Evolutionary conservation across 2,888 invertebrate genomes (phyloP).

Genomic region (Lingula anatina): DNA sequence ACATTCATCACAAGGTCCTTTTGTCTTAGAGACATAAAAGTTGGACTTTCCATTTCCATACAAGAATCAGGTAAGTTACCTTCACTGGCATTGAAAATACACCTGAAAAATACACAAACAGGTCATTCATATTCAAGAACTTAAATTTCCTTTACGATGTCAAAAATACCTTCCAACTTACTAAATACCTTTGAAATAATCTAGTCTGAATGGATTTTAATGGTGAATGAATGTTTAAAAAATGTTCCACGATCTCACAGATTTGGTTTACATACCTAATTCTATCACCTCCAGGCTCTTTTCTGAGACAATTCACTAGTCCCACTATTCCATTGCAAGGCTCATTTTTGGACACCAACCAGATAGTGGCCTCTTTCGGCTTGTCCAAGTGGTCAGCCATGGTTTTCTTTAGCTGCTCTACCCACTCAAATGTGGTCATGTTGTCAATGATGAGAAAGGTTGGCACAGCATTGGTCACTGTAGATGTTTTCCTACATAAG

Average conservation of each 20-base stretch:
- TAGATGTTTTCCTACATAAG: conserved; percentile 60
- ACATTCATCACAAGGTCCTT: conserved; percentile 85
- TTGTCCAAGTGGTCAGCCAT: conserved; percentile 63
- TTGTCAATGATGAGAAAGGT: too few species aligned
- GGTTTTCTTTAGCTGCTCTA: conserved; percentile 72
- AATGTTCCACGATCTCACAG: too few species aligned
- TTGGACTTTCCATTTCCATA: conserved; percentile 7
- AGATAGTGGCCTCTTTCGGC: conserved; percentile 52
- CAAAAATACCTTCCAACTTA: background rate
- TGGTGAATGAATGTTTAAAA: too few species aligned
- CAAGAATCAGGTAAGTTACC: conserved; percentile 7
- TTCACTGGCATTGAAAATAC: conserved; percentile 64
- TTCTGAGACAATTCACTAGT: conserved; percentile 81
- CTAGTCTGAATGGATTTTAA: too few species aligned
- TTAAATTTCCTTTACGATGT: background rate
- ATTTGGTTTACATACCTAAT: too few species aligned
- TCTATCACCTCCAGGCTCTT: conserved; percentile 77
- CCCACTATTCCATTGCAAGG: conserved; percentile 76
- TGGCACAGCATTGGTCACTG: background rate
- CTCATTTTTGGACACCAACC: conserved; percentile 66
- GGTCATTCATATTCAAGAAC: background rate
- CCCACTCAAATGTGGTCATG: conserved; percentile 69
- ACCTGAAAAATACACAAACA: conserved; percentile 30
- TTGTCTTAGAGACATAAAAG: conserved; percentile 31
- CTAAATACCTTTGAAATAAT: too few species aligned